These are phyloP conservation scores for Indicator maculatus DNA, from an alignment of 2,113 vertebrate genomes.

Conservation along the genomic window DNA sequence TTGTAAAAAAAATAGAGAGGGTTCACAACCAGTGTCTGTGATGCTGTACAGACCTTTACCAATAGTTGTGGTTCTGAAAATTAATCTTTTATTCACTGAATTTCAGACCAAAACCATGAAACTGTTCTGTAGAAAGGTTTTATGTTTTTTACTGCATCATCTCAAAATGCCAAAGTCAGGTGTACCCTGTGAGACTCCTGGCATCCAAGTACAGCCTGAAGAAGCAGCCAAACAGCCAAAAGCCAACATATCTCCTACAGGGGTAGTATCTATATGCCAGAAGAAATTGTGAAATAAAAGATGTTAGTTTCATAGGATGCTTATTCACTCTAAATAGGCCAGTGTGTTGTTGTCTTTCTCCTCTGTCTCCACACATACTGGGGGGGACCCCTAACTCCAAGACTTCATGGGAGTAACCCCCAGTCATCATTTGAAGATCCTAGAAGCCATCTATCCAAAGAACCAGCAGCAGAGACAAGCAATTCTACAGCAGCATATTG, in stretches of 20 bases:
- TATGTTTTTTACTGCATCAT: neutral
- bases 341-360: neutral
- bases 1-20: neutral
- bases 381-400: neutral
- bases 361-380: neutral
- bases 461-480: neutral
- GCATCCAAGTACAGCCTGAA: neutral
- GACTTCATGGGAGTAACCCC: neutral
- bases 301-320: neutral
- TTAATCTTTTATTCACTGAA: neutral
- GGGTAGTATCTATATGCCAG: neutral
- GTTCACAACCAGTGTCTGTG: accelerated
- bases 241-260: neutral
- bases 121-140: neutral
- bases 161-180: neutral
- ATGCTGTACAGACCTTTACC: neutral
- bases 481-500: neutral
- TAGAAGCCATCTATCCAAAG: neutral
- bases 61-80: neutral
- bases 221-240: neutral
- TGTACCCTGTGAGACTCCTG: neutral
- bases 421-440: neutral
- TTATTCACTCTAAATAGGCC: neutral
- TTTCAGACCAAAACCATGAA: constrained; percentile 6
- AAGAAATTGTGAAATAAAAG: neutral